Evolutionary conservation across 2,888 invertebrate species (phyloP), one percentile per base, ranked within the genome.

Genomic region (Girardia tigrina): DNA sequence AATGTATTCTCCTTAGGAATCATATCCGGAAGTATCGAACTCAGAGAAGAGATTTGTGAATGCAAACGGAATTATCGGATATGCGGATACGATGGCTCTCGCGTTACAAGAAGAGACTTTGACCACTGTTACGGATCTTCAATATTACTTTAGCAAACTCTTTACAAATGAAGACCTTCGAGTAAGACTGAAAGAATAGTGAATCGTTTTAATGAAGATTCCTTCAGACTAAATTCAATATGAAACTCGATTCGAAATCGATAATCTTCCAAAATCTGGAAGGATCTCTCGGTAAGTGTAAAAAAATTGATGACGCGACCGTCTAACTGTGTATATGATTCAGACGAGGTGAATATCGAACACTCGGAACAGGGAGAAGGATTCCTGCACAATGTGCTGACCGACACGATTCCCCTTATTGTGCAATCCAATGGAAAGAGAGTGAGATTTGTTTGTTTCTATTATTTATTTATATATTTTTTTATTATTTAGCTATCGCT

Each of bases 401-500:
- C 27, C 26, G 29, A 28, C 20, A 29, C 23, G 16, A 42, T 71
- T 36, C 69, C 29, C n/a, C 0, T 71, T 1, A 42, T 42, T 70
- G 26, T 75, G 28, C 56, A 56, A 56, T 23, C 56, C 4, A n/a
- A 23, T 20, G 36, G 16, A 36, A 36, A 36, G n/a, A n/a, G n/a
- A n/a, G n/a, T n/a, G n/a, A n/a, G n/a, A n/a, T n/a, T n/a, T n/a
- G n/a, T n/a, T n/a, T n/a, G n/a, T n/a, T n/a, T n/a, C n/a, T n/a
- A n/a, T n/a, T n/a, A n/a, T n/a, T n/a, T n/a, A n/a, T n/a, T n/a
- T n/a, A n/a, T n/a, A n/a, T 36, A 36, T 36, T 36, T 36, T 36
- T 56, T 8, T 56, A 6, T 56, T n/a, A 4, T 56, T 4, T 56
- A 56, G 56, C n/a, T n/a, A 8, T 56, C 4, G 6, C 86, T 98